These are phyloP conservation scores for Melanotaenia nigrans DNA, from an alignment of 2,797 vertebrate species.

Conservation along the genomic window DNA sequence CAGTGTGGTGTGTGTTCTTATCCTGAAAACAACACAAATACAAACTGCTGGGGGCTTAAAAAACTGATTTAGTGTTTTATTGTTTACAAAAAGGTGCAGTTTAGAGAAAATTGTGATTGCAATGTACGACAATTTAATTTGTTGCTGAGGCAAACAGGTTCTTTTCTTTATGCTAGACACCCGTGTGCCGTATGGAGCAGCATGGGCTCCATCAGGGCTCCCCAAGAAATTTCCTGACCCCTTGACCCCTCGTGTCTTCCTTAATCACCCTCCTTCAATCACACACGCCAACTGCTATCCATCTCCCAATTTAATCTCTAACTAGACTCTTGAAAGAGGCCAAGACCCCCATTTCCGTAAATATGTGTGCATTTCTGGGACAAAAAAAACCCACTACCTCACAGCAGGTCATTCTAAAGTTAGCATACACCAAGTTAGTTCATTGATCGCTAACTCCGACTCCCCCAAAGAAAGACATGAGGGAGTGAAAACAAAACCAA, in stretches of 20 bases:
- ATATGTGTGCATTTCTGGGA: slow-evolving; percentile 45
- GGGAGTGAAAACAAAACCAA: slow-evolving; percentile 25
- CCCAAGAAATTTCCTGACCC: slow-evolving; percentile 58
- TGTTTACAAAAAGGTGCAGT: slow-evolving; percentile 1
- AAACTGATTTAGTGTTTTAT: background rate
- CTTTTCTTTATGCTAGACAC: slow-evolving; percentile 22
- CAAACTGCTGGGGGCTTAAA: background rate
- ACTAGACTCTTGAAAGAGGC: slow-evolving; percentile 66
- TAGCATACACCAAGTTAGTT: slow-evolving; percentile 39
- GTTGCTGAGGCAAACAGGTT: slow-evolving; percentile 17
- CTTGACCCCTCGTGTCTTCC: slow-evolving; percentile 43
- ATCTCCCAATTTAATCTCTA: slow-evolving; percentile 51
- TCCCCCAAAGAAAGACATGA: slow-evolving; percentile 30
- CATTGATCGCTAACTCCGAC: slow-evolving; percentile 50
- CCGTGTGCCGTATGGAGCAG: slow-evolving; percentile 30
- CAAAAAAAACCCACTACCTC: slow-evolving; percentile 38
- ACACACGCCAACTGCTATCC: slow-evolving; percentile 59
- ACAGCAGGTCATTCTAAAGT: slow-evolving; percentile 51
- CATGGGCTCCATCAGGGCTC: slow-evolving; percentile 16
- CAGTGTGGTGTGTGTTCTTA: slow-evolving; percentile 5
- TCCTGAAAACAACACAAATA: slow-evolving; percentile 7
- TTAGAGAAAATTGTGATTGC: slow-evolving; percentile 5
- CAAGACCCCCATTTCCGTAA: slow-evolving; percentile 61
- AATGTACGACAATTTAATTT: slow-evolving; percentile 30
- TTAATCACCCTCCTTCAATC: slow-evolving; percentile 18